phyloP scores from a whole-genome alignment of 2,797 vertebrate genomes.

The Gymnopithys bicolor region DNA sequence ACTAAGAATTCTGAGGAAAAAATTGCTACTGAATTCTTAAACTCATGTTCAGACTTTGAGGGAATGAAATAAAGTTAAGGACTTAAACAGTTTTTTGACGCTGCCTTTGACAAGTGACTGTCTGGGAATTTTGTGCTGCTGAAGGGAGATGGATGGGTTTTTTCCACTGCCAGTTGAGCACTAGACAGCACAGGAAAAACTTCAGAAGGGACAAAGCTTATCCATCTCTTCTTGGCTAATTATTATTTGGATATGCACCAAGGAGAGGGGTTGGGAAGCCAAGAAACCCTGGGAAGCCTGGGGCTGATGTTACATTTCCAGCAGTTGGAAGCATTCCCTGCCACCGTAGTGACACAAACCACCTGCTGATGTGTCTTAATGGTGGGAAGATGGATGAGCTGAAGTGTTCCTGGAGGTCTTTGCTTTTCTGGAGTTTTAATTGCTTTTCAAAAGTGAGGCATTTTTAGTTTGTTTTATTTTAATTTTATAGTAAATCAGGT shows the following conservation, averaged over 20 bases:
- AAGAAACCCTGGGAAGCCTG: not conserved
- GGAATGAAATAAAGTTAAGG: not conserved
- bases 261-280: not conserved
- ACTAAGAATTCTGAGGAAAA: not conserved
- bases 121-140: not conserved
- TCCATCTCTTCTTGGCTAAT: not conserved
- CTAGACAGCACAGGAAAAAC: not conserved
- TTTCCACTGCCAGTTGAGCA: not conserved
- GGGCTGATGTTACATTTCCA: not conserved
- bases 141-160: not conserved
- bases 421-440: not conserved
- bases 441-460: not conserved
- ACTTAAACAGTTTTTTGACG: not conserved
- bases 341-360: not conserved
- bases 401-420: not conserved
- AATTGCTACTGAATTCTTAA: not conserved
- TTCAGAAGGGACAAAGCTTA: not conserved
- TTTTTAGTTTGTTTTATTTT: not conserved
- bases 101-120: not conserved
- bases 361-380: not conserved
- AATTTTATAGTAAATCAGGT: not conserved
- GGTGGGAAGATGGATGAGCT: not conserved
- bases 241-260: not conserved
- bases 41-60: not conserved
- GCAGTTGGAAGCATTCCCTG: not conserved